Conservation (phyloP, 1,140 invertebrate genomes). For the Lasioglossum baleicum region DNA sequence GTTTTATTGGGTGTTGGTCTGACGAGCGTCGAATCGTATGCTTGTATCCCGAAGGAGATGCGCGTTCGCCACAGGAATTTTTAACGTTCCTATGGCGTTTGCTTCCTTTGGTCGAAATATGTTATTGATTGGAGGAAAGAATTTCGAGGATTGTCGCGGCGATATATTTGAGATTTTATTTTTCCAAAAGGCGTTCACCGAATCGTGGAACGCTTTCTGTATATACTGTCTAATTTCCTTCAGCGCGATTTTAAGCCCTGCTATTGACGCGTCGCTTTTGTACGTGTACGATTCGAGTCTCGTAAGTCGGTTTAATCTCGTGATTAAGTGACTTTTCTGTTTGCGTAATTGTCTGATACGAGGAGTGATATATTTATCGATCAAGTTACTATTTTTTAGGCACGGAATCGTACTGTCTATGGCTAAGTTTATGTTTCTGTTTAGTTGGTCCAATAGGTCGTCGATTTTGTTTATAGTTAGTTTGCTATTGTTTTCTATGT, state of each 20-base stretch:
- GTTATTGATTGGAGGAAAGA: neutral
- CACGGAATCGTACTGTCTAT: neutral
- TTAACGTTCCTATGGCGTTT: neutral
- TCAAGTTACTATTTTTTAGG: neutral
- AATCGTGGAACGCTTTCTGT: too few relatives aligned
- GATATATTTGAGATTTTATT: neutral
- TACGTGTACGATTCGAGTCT: neutral
- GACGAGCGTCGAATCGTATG: too few relatives aligned
- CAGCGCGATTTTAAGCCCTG: too few relatives aligned
- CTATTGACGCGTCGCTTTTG: too few relatives aligned
- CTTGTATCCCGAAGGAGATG: neutral
- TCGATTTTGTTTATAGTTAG: neutral
- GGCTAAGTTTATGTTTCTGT: neutral
- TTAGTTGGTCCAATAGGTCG: neutral
- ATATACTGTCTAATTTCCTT: too few relatives aligned
- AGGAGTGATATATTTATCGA: neutral
- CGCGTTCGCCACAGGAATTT: neutral
- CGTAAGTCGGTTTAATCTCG: neutral
- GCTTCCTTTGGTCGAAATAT: neutral
- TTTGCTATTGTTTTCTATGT: neutral
- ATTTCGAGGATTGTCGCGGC: neutral
- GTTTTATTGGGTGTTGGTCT: neutral
- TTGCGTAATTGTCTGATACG: neutral
- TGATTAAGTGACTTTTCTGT: neutral
- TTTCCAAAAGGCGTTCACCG: neutral